Evolutionary conservation across 2,888 invertebrate genomes (phyloP).

Genomic region (Stenoptilia bipunctidactyla): DNA sequence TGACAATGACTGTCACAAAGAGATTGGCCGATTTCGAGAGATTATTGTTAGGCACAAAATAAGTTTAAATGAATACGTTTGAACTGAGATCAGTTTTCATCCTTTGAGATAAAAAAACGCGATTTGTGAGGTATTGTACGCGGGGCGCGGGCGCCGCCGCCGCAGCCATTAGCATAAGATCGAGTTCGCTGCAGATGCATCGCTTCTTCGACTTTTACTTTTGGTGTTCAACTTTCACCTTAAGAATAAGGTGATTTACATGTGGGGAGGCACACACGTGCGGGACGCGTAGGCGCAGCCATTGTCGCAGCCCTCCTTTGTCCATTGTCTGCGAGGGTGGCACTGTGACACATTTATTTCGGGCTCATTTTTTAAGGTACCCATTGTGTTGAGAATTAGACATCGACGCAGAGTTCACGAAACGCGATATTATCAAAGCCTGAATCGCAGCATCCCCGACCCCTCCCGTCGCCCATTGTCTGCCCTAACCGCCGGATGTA

Average conservation of each 20-base stretch:
- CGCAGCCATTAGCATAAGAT: constrained; percentile 40
- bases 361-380: constrained; percentile 58
- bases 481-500: constrained; percentile 16
- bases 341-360: constrained; percentile 69
- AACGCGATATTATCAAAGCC: constrained; percentile 59
- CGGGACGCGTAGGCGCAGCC: constrained; percentile 46
- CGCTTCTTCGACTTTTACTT: constrained; percentile 54
- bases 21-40: constrained; percentile 54
- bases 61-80: constrained; percentile 34
- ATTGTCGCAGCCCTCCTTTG: constrained; percentile 54
- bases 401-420: constrained; percentile 62
- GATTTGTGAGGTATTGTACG: constrained; percentile 37
- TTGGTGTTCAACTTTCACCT: constrained; percentile 66
- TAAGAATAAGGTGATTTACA: constrained; percentile 52
- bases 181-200: constrained; percentile 44
- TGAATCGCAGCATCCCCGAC: constrained; percentile 39
- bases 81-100: constrained; percentile 32
- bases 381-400: constrained; percentile 69
- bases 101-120: constrained; percentile 27
- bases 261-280: constrained; percentile 29
- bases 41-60: constrained; percentile 44
- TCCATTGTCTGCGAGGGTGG: constrained; percentile 67
- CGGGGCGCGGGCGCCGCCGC: constrained; percentile 16
- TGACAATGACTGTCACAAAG: constrained; percentile 27
- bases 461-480: constrained; percentile 33